Evolutionary conservation across 2,797 vertebrate genomes (phyloP).

Genomic region (Anas bahamensis): DNA sequence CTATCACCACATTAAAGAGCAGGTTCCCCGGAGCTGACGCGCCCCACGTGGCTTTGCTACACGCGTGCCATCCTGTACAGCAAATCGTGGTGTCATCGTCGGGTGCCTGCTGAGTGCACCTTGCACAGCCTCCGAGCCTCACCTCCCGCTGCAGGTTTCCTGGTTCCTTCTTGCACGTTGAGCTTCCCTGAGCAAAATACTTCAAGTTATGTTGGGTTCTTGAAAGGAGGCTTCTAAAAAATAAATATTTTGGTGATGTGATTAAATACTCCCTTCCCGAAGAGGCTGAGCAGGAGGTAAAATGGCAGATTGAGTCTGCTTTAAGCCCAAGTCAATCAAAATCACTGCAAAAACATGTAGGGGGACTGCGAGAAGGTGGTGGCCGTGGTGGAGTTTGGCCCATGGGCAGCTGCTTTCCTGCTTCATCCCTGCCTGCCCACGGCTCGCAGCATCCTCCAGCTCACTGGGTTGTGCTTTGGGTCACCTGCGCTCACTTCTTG

Average conservation of each 20-base stretch:
- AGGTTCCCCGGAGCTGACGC: neutral
- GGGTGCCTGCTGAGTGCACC: neutral
- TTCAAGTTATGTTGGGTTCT: neutral
- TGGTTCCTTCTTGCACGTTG: neutral
- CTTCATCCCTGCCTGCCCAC: neutral
- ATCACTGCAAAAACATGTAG: accelerated
- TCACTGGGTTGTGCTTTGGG: neutral
- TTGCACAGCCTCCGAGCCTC: neutral
- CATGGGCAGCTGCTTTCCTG: neutral
- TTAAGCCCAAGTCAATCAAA: neutral
- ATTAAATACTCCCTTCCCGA: neutral
- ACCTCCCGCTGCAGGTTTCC: neutral
- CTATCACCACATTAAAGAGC: neutral
- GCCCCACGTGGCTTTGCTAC: neutral
- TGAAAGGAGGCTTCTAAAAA: neutral
- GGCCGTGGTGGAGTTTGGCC: neutral
- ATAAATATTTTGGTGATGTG: neutral
- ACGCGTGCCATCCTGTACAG: neutral
- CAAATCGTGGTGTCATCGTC: neutral
- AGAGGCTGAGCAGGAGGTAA: neutral
- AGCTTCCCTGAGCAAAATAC: neutral
- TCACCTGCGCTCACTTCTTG: neutral
- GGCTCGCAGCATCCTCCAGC: neutral
- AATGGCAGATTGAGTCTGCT: neutral
- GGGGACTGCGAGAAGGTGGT: neutral